These are phyloP conservation scores for Drosophila quadrilineata DNA, from an alignment of 1,140 invertebrate species.

Conservation along the genomic window DNA sequence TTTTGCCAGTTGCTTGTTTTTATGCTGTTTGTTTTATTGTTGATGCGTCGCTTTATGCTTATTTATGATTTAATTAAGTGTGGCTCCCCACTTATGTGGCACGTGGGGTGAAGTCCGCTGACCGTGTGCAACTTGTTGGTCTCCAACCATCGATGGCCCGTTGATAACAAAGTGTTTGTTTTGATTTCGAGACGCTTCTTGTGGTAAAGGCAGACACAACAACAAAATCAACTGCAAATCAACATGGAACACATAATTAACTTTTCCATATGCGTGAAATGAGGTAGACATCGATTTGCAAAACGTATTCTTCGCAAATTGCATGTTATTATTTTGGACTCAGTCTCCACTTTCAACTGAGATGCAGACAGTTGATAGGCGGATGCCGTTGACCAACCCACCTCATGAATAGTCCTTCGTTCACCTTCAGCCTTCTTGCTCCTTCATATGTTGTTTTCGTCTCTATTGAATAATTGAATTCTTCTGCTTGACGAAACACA, in stretches of 20 bases:
- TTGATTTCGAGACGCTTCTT: slow-evolving; percentile 66
- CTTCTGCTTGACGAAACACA: slow-evolving; percentile 69
- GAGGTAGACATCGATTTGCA: too few species aligned
- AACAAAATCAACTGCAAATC: too few species aligned
- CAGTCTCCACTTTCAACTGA: too few species aligned
- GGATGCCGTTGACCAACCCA: too few species aligned
- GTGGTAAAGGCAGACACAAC: too few species aligned
- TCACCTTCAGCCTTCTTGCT: too few species aligned
- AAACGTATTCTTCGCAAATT: too few species aligned
- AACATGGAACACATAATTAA: too few species aligned
- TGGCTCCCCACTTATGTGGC: slow-evolving; percentile 1
- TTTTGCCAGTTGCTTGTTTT: slow-evolving; percentile 63
- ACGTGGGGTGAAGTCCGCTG: not conserved
- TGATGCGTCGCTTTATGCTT: slow-evolving; percentile 74
- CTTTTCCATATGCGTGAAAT: too few species aligned
- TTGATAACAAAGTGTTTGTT: slow-evolving; percentile 53
- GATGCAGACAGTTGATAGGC: too few species aligned
- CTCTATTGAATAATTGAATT: slow-evolving; percentile 71
- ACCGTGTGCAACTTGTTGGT: slow-evolving; percentile 33
- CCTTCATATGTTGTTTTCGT: slow-evolving; percentile 54
- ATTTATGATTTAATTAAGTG: slow-evolving; percentile 80
- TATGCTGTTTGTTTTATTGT: slow-evolving; percentile 79
- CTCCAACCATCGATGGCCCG: slow-evolving; percentile 44
- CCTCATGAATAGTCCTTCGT: too few species aligned
- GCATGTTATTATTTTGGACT: too few species aligned